Evolutionary conservation across 2,113 vertebrate species (phyloP), one percentile per base, ranked within the genome.

Genomic region (Psittacus erithacus): DNA sequence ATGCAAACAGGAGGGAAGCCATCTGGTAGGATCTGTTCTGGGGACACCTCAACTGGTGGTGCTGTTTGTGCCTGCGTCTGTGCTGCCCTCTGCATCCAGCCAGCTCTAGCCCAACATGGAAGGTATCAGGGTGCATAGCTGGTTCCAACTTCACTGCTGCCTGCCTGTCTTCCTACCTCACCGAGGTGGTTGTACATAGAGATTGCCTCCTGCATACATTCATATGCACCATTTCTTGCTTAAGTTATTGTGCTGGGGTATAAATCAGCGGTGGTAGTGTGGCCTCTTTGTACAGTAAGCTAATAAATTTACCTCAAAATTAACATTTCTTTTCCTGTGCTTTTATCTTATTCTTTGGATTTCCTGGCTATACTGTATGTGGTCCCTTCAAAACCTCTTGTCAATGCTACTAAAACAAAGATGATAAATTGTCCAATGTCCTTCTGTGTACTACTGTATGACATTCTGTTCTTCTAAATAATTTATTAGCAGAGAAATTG

Each of bases 11-110:
- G 55, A 64, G n/a, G 59, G 35, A 65, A 52, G 9, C 39, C 9
- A 10, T 16, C 13, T 15, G 25, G 4, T 59, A 59, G 44, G 52
- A 52, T 29, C 44, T 55, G 43, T 55, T 23, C 0, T 10, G 5
- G 17, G 52, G 47, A 24, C 22, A 16, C 24, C 0, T 0, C 24
- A 24, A 46, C 28, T 0, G 0, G 24, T n/a, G 4, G 41, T 47
- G 65, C 16, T 87, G 23, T 53, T 82, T 0, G 7, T 59, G 65
- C 57, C 3, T 5, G 9, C 0, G 3, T 9, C 73, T n/a, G 17
- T 4, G 13, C 46, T 2, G 11, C 25, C 29, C 12, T 65, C 28
- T 0, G 1, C 35, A 55, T 35, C 27, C 64, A 69, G 31, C 29
- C 46, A 38, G 41, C 28, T 23, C 0, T 11, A 62, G 70, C 0